These are phyloP conservation scores for Leucania comma DNA, from an alignment of 2,888 invertebrate species.

Conservation along the genomic window DNA sequence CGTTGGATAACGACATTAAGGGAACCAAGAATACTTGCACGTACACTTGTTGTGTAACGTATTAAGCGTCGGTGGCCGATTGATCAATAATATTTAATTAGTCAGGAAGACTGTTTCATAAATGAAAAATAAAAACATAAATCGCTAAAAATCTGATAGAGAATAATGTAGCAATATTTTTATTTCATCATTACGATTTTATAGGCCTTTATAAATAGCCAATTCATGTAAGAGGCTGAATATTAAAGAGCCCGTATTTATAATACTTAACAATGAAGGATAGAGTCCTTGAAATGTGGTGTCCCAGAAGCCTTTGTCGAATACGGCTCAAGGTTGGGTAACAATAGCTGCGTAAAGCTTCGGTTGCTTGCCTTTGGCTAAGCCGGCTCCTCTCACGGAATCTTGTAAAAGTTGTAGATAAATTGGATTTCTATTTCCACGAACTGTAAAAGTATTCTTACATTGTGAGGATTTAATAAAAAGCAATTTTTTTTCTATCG, in stretches of 20 bases:
- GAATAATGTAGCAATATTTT: neutral
- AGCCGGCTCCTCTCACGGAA: constrained; percentile 44
- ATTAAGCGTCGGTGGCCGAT: too few relatives aligned
- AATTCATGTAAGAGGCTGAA: constrained; percentile 24
- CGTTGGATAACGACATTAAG: neutral
- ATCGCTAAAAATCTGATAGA: neutral
- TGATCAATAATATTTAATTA: too few relatives aligned
- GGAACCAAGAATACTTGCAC: neutral
- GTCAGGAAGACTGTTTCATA: neutral
- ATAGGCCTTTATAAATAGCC: neutral
- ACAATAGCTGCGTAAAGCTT: constrained; percentile 62
- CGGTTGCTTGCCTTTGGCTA: constrained; percentile 46
- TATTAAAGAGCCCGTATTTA: constrained; percentile 31
- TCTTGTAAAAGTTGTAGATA: constrained; percentile 59
- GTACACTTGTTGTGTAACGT: neutral
- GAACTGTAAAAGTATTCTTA: constrained; percentile 44
- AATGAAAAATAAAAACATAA: neutral
- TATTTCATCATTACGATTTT: constrained; percentile 6
- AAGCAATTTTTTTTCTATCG: constrained; percentile 60
- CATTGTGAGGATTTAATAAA: constrained; percentile 56
- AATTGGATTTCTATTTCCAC: constrained; percentile 60
- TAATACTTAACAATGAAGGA: constrained; percentile 33
- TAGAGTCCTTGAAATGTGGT: constrained; percentile 48
- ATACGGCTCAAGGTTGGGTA: constrained; percentile 52
- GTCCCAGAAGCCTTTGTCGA: constrained; percentile 52